phyloP scores from a whole-genome alignment of 2,113 vertebrate species.

The Bettongia penicillata region DNA sequence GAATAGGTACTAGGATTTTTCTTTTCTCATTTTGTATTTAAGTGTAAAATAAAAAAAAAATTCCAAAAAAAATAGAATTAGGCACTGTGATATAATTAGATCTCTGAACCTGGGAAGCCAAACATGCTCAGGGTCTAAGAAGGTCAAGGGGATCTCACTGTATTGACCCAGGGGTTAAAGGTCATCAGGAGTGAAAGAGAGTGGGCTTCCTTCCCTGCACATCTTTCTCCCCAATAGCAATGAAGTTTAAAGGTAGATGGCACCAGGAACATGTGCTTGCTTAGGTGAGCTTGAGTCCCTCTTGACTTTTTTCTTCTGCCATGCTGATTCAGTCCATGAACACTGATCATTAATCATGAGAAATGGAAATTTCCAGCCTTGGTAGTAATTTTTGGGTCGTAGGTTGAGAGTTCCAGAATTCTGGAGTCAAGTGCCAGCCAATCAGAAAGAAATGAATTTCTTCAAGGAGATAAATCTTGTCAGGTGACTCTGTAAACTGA shows the following conservation, averaged over 20 bases:
- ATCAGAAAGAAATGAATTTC: background rate
- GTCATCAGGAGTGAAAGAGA: background rate
- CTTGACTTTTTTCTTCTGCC: background rate
- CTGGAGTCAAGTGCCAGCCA: background rate
- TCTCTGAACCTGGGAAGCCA: background rate
- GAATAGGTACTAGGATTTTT: too few relatives aligned
- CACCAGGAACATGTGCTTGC: background rate
- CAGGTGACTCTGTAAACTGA: background rate
- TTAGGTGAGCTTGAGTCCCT: background rate
- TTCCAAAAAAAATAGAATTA: background rate
- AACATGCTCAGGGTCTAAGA: background rate
- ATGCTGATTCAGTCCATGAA: background rate
- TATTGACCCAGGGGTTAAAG: background rate
- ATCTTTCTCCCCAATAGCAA: background rate
- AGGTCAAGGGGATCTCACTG: background rate
- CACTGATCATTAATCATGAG: background rate
- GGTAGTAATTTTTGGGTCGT: background rate
- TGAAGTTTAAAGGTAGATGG: background rate
- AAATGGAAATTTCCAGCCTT: background rate
- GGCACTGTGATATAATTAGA: background rate
- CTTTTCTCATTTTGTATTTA: too few relatives aligned
- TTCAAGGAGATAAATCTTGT: background rate
- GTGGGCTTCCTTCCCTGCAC: too few relatives aligned
- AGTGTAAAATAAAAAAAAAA: too few relatives aligned
- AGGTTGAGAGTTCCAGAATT: background rate